Conservation (phyloP, 92 coral and sea anemone genomes). For the Hydrozoanthus gracilis region DNA sequence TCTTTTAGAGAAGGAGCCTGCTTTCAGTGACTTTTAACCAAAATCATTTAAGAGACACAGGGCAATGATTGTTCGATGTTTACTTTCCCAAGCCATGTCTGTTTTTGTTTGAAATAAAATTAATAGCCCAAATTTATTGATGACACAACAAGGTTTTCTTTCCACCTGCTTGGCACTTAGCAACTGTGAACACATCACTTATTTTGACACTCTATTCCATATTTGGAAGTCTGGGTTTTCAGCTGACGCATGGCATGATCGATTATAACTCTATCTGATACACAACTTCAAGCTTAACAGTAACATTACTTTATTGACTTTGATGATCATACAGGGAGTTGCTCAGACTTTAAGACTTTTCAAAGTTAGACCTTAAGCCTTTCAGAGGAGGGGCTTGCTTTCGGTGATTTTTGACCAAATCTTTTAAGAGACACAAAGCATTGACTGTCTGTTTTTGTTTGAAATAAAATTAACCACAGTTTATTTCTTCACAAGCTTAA, state of each 20-base stretch:
- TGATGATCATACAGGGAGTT: slow-evolving; percentile 23
- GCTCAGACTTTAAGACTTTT: not conserved
- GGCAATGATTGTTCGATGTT: too few species aligned
- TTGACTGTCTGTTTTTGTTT: not conserved
- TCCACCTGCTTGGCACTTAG: not conserved
- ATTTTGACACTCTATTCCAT: not conserved
- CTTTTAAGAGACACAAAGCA: too few species aligned
- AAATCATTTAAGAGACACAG: too few species aligned
- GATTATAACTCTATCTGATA: not conserved
- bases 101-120: not conserved
- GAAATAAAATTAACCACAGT: not conserved
- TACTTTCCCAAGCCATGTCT: not conserved
- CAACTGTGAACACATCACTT: slow-evolving; percentile 6
- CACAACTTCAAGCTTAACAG: not conserved
- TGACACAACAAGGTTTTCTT: not conserved
- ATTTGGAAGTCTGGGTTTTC: not conserved
- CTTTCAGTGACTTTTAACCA: too few species aligned
- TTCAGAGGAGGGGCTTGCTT: too few species aligned
- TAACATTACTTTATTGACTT: too few species aligned
- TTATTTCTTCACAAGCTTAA: too few species aligned
- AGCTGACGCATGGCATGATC: not conserved
- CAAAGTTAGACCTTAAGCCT: too few species aligned
- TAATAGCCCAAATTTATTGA: not conserved
- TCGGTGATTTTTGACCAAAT: too few species aligned
- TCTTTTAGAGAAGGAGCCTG: too few species aligned